Base-by-base conservation (phyloP, 2,797 vertebrate species). In the Falco columbarius region DNA sequence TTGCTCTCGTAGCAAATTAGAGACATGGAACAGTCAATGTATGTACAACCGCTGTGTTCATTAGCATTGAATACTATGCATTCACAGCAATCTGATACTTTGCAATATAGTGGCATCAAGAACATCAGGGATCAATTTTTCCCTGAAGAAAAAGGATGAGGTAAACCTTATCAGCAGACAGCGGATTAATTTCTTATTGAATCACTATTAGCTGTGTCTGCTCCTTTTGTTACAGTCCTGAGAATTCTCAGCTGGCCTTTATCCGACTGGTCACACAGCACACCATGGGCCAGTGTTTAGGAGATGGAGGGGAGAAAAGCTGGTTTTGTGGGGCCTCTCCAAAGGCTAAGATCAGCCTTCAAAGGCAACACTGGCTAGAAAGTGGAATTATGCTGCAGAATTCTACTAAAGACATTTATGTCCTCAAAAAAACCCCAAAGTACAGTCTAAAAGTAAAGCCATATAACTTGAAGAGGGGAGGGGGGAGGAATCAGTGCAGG, bases 161-260 rank as follows among this genome's bases (percentile, higher is more conserved):
- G 47, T 27, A 80, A 89, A 58, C 5, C 52, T 87, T 91, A 92
- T 10, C 38, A 86, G 54, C 36, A 95, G 72, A 56, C 12, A 68
- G 49, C 23, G 27, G 22, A 71, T 83, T 86, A 52, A 73, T 77
- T 74, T 86, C 73, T 81, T 54, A 65, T 54, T 89, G 54, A 86
- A 75, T 36, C 26, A 46, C 23, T 46, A 32, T 84, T 83, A 81
- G 17, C 49, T 67, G 5, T 9, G 24, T 65, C 76, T 81, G 22
- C 26, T 90, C 13, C n/a, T 77, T 92, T 77, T 93, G 67, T 51
- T 71, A n/a, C 34, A 55, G 29, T 61, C 44, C 18, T 10, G 58
- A 56, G 20, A 56, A 44, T 74, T 85, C 61, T 74, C 61, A 61
- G 47, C 36, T 77, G 30, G 52, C 27, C 14, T 76, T 88, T 56